Base-by-base conservation (phyloP, 2,113 vertebrate species). In the Tachysurus vachellii region DNA sequence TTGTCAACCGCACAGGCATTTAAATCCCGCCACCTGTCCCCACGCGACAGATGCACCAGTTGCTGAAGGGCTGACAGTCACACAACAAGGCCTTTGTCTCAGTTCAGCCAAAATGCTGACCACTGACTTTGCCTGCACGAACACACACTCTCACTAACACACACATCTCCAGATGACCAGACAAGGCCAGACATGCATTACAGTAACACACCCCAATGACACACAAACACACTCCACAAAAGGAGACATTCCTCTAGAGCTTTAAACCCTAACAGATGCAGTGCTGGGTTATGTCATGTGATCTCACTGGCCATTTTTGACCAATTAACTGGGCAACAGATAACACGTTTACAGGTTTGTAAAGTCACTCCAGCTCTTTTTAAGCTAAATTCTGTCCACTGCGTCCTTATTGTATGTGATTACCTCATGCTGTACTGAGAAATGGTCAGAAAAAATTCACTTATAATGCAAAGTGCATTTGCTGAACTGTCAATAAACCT, bases 1-100 rank as follows among this genome's bases (percentile, higher is more conserved):
- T 80, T 76, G 71, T 73, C 71, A 47, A 17, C 75, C 28, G 36
- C 75, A 50, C n/a, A 82, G 89, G 79, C 61, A 88, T 85, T 86
- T 84, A 57, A 71, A 88, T 80, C 59, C n/a, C 1, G 71, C 84
- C 95, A 94, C 93, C 94, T 94, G 95, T 95, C 90, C 68, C 86
- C 88, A 80, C 87, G 84, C 90, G 88, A 93, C 47, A 86, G 88
- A 87, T 88, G 2, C 89, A 89, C 87, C 95, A 95, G 94, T 93
- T 95, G 94, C 90, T 44, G 81, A 0, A 57, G 21, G 87, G 84
- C 91, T 77, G 91, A 91, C 88, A 90, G 89, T 90, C 91, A 87
- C 83, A 90, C 92, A 89, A 93, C 88, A 62, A n/a, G 11, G 90
- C 68, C 89, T 89, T 89, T 94, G 93, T 93, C 90, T 89, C 90